These are phyloP conservation scores for Pangasius krempfi DNA, from an alignment of 2,797 vertebrate species.

Conservation along the genomic window DNA sequence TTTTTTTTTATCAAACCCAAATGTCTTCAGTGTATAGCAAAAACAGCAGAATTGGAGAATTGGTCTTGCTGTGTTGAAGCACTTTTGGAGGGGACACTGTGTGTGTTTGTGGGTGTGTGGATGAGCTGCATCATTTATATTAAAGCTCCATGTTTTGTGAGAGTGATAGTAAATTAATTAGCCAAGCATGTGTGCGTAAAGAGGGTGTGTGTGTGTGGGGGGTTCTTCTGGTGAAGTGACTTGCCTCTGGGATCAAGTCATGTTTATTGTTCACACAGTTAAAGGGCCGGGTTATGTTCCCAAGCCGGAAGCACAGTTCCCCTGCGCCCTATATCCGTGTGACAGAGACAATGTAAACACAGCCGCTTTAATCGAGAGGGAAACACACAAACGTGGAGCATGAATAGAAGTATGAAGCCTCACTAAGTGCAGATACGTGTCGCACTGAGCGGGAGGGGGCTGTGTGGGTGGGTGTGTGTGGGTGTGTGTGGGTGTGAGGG, in stretches of 20 bases:
- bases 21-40: no score
- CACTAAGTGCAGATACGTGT: constrained; percentile 21
- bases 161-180: neutral
- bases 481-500: neutral
- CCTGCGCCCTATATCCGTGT: neutral
- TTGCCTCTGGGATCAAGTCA: constrained; percentile 7
- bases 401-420: constrained; percentile 5
- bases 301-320: neutral
- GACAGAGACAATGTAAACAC: constrained; percentile 12
- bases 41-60: neutral
- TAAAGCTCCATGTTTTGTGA: neutral
- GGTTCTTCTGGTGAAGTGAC: no score
- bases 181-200: neutral
- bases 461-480: neutral
- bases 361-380: constrained; percentile 1
- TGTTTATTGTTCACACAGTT: constrained; percentile 42
- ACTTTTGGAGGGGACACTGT: neutral
- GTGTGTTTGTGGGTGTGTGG: neutral
- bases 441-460: neutral
- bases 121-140: neutral
- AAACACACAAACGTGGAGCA: neutral
- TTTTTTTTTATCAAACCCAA: no score
- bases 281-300: constrained; percentile 8
- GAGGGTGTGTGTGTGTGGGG: neutral
- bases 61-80: neutral